phyloP scores from a whole-genome alignment of 2,797 vertebrate species.

The Xiphophorus birchmanni region DNA sequence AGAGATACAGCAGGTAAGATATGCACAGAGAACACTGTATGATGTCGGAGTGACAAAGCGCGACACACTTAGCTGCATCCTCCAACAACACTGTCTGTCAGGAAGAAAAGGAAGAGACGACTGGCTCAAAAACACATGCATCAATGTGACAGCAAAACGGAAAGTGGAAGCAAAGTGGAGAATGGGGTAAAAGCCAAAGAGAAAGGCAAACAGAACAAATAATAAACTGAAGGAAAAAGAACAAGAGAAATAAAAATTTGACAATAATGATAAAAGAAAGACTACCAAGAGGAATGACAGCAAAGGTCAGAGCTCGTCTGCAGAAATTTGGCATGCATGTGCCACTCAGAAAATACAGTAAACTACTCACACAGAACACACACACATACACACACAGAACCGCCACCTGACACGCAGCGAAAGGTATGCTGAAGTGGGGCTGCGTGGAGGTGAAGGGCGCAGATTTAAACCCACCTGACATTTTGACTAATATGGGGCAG shows the following conservation, averaged over 20 bases:
- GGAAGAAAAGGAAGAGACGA: slow-evolving; percentile 16
- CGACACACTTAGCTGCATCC: slow-evolving; percentile 18
- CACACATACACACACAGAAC: slow-evolving; percentile 9
- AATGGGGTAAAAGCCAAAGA: background rate
- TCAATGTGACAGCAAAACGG: slow-evolving; percentile 31
- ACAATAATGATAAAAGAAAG: slow-evolving; percentile 41
- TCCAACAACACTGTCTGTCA: slow-evolving; percentile 36
- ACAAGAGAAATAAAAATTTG: slow-evolving; percentile 16
- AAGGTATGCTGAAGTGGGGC: slow-evolving; percentile 21
- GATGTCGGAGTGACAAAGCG: slow-evolving; percentile 37
- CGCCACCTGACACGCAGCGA: slow-evolving; percentile 29
- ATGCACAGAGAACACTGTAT: slow-evolving; percentile 7
- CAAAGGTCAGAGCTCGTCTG: slow-evolving; percentile 66
- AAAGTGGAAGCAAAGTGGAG: slow-evolving; percentile 19
- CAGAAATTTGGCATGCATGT: slow-evolving; percentile 44
- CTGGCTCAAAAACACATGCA: slow-evolving; percentile 24
- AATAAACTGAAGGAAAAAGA: slow-evolving; percentile 16
- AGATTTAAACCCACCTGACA: slow-evolving; percentile 64
- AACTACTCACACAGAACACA: slow-evolving; percentile 11
- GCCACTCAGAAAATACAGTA: slow-evolving; percentile 55
- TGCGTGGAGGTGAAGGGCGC: slow-evolving; percentile 54
- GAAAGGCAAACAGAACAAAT: slow-evolving; percentile 21
- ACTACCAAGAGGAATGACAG: slow-evolving; percentile 58
- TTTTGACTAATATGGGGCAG: slow-evolving; percentile 63
- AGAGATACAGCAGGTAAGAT: slow-evolving; percentile 1